These are phyloP conservation scores for Agrochola lychnidis DNA, from an alignment of 2,888 invertebrate genomes.

Conservation along the genomic window DNA sequence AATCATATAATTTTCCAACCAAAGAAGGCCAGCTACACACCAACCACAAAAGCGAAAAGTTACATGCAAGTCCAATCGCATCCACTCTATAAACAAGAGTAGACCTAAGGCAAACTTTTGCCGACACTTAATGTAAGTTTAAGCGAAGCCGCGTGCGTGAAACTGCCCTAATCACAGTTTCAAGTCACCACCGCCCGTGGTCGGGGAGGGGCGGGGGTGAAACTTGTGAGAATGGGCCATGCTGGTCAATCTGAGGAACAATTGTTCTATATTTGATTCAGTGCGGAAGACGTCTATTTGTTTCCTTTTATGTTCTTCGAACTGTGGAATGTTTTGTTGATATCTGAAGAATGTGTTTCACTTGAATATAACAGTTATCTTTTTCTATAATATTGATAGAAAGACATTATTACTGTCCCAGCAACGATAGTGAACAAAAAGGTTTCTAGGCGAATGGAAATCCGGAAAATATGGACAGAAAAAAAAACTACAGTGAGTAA, in stretches of 20 bases:
- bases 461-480: background rate
- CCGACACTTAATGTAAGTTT: conserved; percentile 66
- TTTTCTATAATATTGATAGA: background rate
- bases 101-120: conserved; percentile 53
- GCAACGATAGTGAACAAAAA: background rate
- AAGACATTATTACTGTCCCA: background rate
- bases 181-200: conserved; percentile 49
- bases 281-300: background rate
- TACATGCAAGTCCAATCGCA: conserved; percentile 41
- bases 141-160: conserved; percentile 61
- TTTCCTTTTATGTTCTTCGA: background rate
- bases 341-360: background rate
- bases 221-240: conserved; percentile 30
- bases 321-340: background rate
- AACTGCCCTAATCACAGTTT: conserved; percentile 68
- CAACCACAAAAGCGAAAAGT: conserved; percentile 14
- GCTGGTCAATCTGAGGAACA: conserved; percentile 16
- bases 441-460: background rate
- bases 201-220: background rate
- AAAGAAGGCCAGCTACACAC: conserved; percentile 5
- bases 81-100: conserved; percentile 59
- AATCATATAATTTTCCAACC: background rate
- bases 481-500: too few relatives aligned
- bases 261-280: conserved; percentile 43
- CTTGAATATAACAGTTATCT: background rate